These are phyloP conservation scores for Gymnocheta viridis DNA, from an alignment of 2,888 invertebrate species.

Conservation along the genomic window DNA sequence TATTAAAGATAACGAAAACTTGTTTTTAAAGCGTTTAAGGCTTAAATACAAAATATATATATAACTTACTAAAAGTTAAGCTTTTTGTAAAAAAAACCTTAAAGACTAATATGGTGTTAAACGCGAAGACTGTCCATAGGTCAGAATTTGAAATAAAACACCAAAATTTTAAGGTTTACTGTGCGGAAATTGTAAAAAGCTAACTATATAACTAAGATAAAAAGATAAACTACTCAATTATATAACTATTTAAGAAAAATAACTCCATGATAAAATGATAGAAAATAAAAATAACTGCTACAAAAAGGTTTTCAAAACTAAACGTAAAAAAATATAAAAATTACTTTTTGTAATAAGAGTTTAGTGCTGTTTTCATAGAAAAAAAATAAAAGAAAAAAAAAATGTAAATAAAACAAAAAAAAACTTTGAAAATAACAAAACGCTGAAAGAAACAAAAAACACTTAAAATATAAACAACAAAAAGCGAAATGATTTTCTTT, in stretches of 20 bases:
- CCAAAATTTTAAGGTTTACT: conserved; percentile 17
- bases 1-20: not conserved
- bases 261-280: conserved; percentile 13
- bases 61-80: conserved; percentile 28
- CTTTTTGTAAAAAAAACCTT: conserved; percentile 27
- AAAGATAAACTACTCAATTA: conserved; percentile 29
- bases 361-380: conserved; percentile 49
- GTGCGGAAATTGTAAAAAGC: conserved; percentile 4
- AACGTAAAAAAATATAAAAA: not conserved
- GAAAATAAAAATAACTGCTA: conserved; percentile 42
- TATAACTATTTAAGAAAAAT: conserved; percentile 9
- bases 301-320: conserved; percentile 24
- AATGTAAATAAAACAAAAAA: conserved; percentile 37
- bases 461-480: not conserved
- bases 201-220: conserved; percentile 27
- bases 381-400: conserved; percentile 33
- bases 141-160: conserved; percentile 24
- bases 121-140: not conserved
- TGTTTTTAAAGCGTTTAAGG: not conserved
- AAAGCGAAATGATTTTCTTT: not conserved
- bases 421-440: conserved; percentile 38
- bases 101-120: conserved; percentile 15
- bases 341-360: conserved; percentile 9
- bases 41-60: not conserved
- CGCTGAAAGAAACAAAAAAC: too few species aligned